These are phyloP conservation scores for Drosophila ogumai DNA, from an alignment of 1,140 invertebrate species.

Conservation along the genomic window DNA sequence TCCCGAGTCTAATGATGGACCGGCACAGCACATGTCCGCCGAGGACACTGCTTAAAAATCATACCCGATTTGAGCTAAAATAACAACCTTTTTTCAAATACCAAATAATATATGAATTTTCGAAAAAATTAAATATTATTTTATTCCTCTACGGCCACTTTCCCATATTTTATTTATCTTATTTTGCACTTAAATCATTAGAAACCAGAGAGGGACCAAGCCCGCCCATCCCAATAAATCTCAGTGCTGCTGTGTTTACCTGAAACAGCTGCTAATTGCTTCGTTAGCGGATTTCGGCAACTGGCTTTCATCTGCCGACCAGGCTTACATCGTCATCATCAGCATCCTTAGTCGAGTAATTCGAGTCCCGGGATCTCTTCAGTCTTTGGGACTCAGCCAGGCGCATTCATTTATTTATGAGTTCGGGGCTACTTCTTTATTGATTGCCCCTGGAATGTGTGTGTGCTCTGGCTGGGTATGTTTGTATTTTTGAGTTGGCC, in stretches of 20 bases:
- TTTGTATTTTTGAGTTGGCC: slow-evolving; percentile 27
- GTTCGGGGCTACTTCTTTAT: slow-evolving; percentile 57
- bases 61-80: not conserved
- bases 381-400: slow-evolving; percentile 28
- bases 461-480: not conserved
- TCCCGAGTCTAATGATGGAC: slow-evolving; percentile 13
- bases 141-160: not conserved
- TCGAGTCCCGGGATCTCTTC: not conserved
- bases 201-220: not conserved
- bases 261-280: slow-evolving; percentile 65
- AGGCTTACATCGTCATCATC: slow-evolving; percentile 2
- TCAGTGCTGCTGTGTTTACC: slow-evolving; percentile 17
- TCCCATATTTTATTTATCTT: not conserved
- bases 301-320: slow-evolving; percentile 17
- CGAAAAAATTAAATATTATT: too few relatives aligned
- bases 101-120: not conserved
- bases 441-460: slow-evolving; percentile 53
- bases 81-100: not conserved
- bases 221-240: not conserved
- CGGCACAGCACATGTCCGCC: not conserved
- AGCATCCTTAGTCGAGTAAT: slow-evolving; percentile 7
- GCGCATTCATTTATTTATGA: slow-evolving; percentile 73
- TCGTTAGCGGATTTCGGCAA: slow-evolving; percentile 69
- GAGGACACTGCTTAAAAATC: not conserved
- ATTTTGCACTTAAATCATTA: slow-evolving; percentile 4